Percentiles rank a stretch among this genome's conserved stretches.
phyloP scores from a whole-genome alignment of 1,140 invertebrate genomes.

The Mercenaria mercenaria region DNA sequence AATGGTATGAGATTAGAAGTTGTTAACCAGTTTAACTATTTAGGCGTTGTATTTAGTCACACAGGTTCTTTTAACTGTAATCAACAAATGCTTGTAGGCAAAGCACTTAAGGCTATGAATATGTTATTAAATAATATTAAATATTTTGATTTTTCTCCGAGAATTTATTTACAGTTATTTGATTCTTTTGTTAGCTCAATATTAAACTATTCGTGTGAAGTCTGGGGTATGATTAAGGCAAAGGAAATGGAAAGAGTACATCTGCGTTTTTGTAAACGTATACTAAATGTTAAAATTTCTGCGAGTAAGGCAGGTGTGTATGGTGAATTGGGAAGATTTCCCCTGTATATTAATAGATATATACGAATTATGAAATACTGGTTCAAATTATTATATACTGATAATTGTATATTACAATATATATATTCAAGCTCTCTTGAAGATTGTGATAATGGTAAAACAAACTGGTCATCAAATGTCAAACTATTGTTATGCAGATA shows the following conservation, averaged over 20 bases:
- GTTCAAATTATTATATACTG: not conserved
- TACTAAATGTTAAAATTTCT: not conserved
- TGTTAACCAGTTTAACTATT: not conserved
- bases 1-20: not conserved
- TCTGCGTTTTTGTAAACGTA: not conserved
- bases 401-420: not conserved
- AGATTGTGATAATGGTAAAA: not conserved
- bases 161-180: not conserved
- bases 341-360: not conserved
- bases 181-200: not conserved
- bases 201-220: not conserved
- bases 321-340: not conserved
- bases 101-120: constrained; percentile 7
- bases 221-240: not conserved
- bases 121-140: not conserved
- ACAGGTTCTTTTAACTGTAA: not conserved
- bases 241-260: not conserved
- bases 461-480: not conserved
- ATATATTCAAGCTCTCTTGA: not conserved
- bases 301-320: not conserved
- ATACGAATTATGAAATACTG: not conserved
- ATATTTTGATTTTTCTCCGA: not conserved
- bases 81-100: not conserved
- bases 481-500: not conserved
- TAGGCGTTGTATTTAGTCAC: not conserved